Base-by-base conservation (phyloP, 2,888 invertebrate genomes). In the Hemistola chrysoprasaria region DNA sequence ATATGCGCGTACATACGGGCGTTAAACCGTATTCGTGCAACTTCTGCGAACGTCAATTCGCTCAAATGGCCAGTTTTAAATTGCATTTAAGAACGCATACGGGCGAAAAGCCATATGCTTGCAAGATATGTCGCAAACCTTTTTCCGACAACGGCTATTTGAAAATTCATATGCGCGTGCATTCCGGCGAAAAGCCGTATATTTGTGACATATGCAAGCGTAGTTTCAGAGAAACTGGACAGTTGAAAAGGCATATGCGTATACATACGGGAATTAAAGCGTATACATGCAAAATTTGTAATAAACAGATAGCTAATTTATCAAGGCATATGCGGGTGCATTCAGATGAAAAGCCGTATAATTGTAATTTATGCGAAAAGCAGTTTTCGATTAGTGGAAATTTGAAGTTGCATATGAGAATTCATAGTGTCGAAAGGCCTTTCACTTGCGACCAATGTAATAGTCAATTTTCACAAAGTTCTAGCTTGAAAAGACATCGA, bases 101-200 rank as follows among this genome's bases (percentile, higher is more conserved):
- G 0, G 87, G 87, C 0, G 87, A 86, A 23, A 57, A 65, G 3
- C 87, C 87, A 0, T 87, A 53, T 30, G 53, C 70, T 0, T 87
- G 87, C 31, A 71, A 74, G 44, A 63, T 87, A 0, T 87, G 87
- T 22, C 78, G 83, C 5, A 86, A 86, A 50, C 70, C 78, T 0
- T 87, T 87, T 25, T 78, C 87, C 0, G 84, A 86, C 27, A 86
- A 82, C n/a, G 84, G 85, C 0, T 85, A 87, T 34, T 57, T 87
- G 7, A 87, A 83, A 45, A 84, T 84, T 0, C 87, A 87, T 40
- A 81, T 85, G 82, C 50, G 86, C 0, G 71, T 85, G 0, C 87
- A 87, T 41, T 83, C 80, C 0, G 83, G 83, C 0, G 84, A 82
- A 9, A 82, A 81, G 7, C 87, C 87, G 0, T 86, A 70, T 21